Evolutionary conservation across 2,797 vertebrate species (phyloP).

Genomic region (Leptoclinus maculatus): DNA sequence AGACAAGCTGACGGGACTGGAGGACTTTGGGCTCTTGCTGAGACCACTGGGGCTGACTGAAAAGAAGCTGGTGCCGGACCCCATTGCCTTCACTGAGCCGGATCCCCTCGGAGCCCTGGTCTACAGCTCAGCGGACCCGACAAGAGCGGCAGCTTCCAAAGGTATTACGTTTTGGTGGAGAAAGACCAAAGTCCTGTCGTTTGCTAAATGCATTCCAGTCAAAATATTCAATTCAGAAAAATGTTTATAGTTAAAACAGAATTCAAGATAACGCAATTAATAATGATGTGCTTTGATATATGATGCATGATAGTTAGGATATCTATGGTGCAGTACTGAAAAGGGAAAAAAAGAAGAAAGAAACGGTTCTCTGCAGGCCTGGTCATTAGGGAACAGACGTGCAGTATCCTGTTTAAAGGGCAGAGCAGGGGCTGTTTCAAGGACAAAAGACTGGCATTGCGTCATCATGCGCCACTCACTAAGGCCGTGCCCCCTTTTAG

Average conservation of each 20-base stretch:
- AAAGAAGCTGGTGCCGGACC: slow-evolving; percentile 85
- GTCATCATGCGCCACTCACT: not conserved
- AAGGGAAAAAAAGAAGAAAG: not conserved
- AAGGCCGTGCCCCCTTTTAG: not conserved
- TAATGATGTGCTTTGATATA: not conserved
- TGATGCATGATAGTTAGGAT: not conserved
- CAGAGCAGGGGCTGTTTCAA: not conserved
- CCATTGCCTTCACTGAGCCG: slow-evolving; percentile 82
- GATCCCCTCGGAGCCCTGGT: slow-evolving; percentile 85
- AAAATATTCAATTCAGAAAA: not conserved
- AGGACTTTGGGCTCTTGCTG: slow-evolving; percentile 85
- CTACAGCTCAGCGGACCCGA: slow-evolving; percentile 61
- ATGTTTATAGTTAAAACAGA: not conserved
- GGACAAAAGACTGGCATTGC: not conserved
- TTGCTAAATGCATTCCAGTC: not conserved
- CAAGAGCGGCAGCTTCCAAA: slow-evolving; percentile 67
- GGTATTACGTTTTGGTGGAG: slow-evolving; percentile 59
- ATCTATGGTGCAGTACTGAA: not conserved
- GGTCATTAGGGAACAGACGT: not conserved
- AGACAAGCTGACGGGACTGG: slow-evolving; percentile 84
- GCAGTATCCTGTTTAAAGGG: not conserved
- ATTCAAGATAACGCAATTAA: not conserved
- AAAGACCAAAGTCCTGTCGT: not conserved
- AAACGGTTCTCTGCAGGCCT: not conserved
- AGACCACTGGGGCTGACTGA: slow-evolving; percentile 85